Evolutionary conservation across 2,797 vertebrate species (phyloP).

Genomic region (Taeniopygia guttata): DNA sequence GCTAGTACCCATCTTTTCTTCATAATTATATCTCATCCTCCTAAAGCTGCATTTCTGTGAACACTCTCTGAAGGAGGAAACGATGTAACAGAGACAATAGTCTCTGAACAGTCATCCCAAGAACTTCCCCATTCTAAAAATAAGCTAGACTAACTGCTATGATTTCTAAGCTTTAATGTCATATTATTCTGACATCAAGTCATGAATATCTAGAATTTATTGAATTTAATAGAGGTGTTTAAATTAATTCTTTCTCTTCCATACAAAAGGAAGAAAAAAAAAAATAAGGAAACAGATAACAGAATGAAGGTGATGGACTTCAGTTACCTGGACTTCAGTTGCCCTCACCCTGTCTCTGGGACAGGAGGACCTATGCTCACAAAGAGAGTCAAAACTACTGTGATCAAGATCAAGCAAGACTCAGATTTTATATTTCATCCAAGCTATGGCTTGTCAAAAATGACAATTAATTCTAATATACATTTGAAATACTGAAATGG

Average conservation of each 20-base stretch:
- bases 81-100: background rate
- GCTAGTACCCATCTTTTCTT: background rate
- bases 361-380: background rate
- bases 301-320: background rate
- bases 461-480: background rate
- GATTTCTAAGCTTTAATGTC: background rate
- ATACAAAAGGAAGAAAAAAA: background rate
- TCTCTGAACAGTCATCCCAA: background rate
- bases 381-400: background rate
- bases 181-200: background rate
- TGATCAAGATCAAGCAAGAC: background rate
- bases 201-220: background rate
- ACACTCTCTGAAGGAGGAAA: background rate
- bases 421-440: background rate
- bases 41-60: background rate
- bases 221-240: background rate
- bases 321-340: background rate
- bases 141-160: background rate
- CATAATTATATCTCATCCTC: background rate
- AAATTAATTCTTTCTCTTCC: background rate
- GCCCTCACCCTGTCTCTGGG: background rate
- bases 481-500: background rate
- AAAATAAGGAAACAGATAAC: background rate
- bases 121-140: constrained; percentile 31
- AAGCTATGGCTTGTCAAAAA: background rate